Base-by-base conservation (phyloP, 2,797 vertebrate genomes). In the Arnoldichthys spilopterus region DNA sequence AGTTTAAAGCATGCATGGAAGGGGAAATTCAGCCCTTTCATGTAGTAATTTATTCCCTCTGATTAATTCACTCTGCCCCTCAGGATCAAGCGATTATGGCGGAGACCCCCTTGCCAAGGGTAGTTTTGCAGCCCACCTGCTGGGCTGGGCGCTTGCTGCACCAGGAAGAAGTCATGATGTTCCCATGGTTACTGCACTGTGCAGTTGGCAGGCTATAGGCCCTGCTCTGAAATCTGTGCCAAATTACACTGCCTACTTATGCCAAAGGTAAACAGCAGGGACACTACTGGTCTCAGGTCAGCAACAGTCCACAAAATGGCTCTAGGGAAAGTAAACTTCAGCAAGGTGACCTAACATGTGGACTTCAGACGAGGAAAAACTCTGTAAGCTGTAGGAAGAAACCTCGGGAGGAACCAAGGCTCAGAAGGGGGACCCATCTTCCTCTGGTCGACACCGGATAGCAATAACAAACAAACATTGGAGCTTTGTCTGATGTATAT, bases 21-120 rank as follows among this genome's bases (percentile, higher is more conserved):
- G 54, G 53, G 22, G 77, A 77, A 82, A 43, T 56, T 15, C 62
- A 56, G 51, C 63, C 72, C 91, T 92, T 93, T 92, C 89, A 92
- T 91, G 87, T 91, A 78, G 63, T 92, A 90, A 92, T 92, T 86
- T 91, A 92, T 92, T 92, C 90, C 63, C 73, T 90, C 86, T 89
- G 88, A 90, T 92, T 92, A 92, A 93, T 91, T 90, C 88, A 82
- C 86, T 83, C 83, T 85, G 83, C 87, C 89, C 86, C 87, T 86
- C 88, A 83, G 89, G 89, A 88, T 90, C 83, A 78, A 86, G 84
- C 40, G 83, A 90, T 91, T 87, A 84, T 86, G 84, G 78, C 80
- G 79, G 87, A 88, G 87, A 86, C 75, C 74, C 20, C 70, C 47
- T 30, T 54, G 68, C 49, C 68, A 34, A 70, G 68, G 32, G 70